Percentiles rank a stretch among this genome's conserved stretches.
phyloP scores from a whole-genome alignment of 2,797 vertebrate genomes.

The Tadarida brasiliensis region DNA sequence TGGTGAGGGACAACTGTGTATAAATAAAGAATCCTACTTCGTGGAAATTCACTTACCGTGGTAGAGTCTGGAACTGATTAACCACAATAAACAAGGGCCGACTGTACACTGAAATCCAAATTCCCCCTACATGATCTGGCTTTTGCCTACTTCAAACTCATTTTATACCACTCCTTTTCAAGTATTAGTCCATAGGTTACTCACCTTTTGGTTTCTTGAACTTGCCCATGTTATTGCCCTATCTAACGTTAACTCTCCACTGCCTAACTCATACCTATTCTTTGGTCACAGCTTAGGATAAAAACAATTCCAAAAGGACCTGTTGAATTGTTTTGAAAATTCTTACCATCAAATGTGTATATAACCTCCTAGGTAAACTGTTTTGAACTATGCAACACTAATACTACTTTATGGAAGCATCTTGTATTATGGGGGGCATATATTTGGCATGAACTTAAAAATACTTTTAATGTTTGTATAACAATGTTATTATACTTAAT shows the following conservation, averaged over 20 bases:
- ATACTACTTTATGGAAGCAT: background rate
- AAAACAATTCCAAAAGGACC: slow-evolving; percentile 49
- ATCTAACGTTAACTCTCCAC: background rate
- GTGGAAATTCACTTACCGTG: no score
- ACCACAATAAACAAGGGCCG: no score
- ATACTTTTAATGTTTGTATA: background rate
- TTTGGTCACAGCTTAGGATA: slow-evolving; percentile 4
- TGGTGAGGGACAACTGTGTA: no score
- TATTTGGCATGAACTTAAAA: slow-evolving; percentile 33
- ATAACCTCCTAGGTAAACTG: background rate
- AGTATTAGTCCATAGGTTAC: background rate
- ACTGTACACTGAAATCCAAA: background rate
- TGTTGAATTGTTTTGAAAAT: slow-evolving; percentile 21
- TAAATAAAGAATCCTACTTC: no score
- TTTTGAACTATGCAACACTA: background rate
- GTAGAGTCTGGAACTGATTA: no score
- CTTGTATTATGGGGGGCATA: background rate
- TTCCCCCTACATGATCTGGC: background rate
- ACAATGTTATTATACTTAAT: slow-evolving; percentile 5
- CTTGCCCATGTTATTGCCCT: background rate
- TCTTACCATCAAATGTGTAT: background rate
- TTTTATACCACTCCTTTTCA: background rate
- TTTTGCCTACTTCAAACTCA: slow-evolving; percentile 11
- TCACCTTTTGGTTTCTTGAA: background rate
- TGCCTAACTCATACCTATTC: background rate